phyloP scores from a whole-genome alignment of 92 coral and sea anemone genomes.

The Phenganax stokvisi region DNA sequence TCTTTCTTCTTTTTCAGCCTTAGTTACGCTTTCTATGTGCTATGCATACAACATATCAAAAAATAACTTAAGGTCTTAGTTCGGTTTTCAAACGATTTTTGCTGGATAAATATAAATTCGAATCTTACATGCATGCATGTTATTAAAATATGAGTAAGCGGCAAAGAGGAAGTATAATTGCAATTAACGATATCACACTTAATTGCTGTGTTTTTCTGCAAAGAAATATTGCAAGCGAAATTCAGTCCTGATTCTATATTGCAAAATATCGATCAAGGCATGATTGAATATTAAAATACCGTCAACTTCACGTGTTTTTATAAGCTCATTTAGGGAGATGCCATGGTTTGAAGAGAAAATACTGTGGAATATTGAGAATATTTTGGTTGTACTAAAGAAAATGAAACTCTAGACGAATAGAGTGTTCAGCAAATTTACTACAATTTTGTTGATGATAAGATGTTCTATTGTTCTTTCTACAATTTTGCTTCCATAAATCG shows the following conservation, averaged over 20 bases:
- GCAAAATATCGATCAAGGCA: background rate
- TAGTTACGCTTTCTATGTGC: background rate
- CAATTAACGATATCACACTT: slow-evolving; percentile 20
- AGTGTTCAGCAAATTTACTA: slow-evolving; percentile 4
- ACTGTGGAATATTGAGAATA: no score
- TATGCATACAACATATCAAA: background rate
- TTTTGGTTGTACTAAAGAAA: no score
- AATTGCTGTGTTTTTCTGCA: slow-evolving; percentile 14
- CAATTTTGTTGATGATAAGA: background rate
- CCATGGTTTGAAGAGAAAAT: no score
- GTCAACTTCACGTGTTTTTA: no score
- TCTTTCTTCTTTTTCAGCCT: slow-evolving; percentile 12
- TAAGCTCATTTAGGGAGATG: no score
- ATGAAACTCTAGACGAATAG: background rate
- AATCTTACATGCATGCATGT: background rate
- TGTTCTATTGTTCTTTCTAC: background rate
- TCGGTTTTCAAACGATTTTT: background rate
- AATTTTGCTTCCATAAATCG: slow-evolving; percentile 3
- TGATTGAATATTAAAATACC: no score
- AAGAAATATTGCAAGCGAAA: slow-evolving; percentile 11
- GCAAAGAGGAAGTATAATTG: background rate
- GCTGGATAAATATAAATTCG: background rate
- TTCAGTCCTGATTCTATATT: background rate
- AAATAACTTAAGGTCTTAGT: background rate
- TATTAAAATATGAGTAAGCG: slow-evolving; percentile 12